Evolutionary conservation across 2,888 invertebrate genomes (phyloP).

Genomic region (Beris chalybata): DNA sequence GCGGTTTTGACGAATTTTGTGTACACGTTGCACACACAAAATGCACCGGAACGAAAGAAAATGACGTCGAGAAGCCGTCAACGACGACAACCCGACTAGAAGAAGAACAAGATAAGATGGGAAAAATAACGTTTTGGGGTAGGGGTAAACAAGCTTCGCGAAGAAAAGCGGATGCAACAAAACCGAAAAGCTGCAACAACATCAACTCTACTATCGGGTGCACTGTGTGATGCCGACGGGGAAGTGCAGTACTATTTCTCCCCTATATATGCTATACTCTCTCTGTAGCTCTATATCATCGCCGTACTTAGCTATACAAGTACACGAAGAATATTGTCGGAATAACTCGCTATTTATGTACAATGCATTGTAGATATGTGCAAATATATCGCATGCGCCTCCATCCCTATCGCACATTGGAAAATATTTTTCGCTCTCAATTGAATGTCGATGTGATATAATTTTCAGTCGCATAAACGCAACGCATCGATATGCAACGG

Average conservation of each 20-base stretch:
- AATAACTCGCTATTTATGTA: constrained; percentile 4
- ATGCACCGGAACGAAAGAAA: constrained; percentile 25
- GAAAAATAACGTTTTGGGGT: constrained; percentile 24
- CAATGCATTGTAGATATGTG: constrained; percentile 28
- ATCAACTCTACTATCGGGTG: constrained; percentile 11
- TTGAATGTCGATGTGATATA: constrained; percentile 53
- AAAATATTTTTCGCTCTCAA: constrained; percentile 45
- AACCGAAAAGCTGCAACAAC: constrained; percentile 40
- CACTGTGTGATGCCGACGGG: constrained; percentile 6
- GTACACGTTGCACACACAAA: constrained; percentile 30
- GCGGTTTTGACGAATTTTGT: background rate
- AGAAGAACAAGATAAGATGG: constrained; percentile 35
- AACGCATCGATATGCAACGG: constrained; percentile 59
- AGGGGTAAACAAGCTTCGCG: constrained; percentile 26
- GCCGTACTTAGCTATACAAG: background rate
- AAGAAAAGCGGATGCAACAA: constrained; percentile 48
- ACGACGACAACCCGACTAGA: constrained; percentile 27
- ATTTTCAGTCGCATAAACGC: constrained; percentile 57
- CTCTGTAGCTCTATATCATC: background rate
- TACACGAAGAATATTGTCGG: constrained; percentile 6
- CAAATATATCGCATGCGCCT: constrained; percentile 46
- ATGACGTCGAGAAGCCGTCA: constrained; percentile 5
- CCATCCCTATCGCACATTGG: constrained; percentile 44
- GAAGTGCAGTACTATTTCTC: constrained; percentile 15
- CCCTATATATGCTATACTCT: constrained; percentile 12